Evolutionary conservation across 2,888 invertebrate species (phyloP), one percentile per base, ranked within the genome.

Genomic region (Strigamia maritima): DNA sequence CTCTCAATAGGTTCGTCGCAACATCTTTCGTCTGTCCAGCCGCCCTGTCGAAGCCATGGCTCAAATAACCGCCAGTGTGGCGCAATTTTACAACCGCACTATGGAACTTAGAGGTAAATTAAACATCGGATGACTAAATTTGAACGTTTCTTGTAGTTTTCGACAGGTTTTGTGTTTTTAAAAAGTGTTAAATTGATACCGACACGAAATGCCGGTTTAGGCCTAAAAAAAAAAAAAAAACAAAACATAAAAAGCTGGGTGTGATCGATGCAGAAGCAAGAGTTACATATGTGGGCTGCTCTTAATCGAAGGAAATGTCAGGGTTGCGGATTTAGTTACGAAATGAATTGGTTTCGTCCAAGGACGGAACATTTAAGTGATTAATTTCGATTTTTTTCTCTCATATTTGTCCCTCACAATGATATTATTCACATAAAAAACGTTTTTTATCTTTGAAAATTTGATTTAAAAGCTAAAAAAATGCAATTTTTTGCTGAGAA

Each of bases 71-170:
- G 75, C 78, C 22, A 75, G 74, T 38, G 65, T 54, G 19, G 35
- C 26, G 40, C 54, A 80, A 75, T 70, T 77, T 44, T 80, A 80
- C 60, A 80, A 80, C 40, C 77, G 75, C 22, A 80, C 80, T 14
- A 80, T 80, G 80, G 80, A 80, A 49, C 38, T 80, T 28, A 54
- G 80, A 49, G 80, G 80, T 80, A 54, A 80, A 78, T 16, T 16
- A 19, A 24, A 19, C 8, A 19, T 60, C 60, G 60, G n/a, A n/a
- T n/a, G n/a, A n/a, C n/a, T n/a, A n/a, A n/a, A n/a, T n/a, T n/a
- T n/a, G n/a, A n/a, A n/a, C n/a, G n/a, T n/a, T n/a, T n/a, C n/a
- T n/a, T n/a, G n/a, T n/a, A n/a, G n/a, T n/a, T n/a, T n/a, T n/a
- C n/a, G n/a, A n/a, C n/a, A n/a, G n/a, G n/a, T n/a, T n/a, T n/a